Evolutionary conservation across 2,113 vertebrate genomes (phyloP).

Genomic region (Ptilorrhoa leucosticta): DNA sequence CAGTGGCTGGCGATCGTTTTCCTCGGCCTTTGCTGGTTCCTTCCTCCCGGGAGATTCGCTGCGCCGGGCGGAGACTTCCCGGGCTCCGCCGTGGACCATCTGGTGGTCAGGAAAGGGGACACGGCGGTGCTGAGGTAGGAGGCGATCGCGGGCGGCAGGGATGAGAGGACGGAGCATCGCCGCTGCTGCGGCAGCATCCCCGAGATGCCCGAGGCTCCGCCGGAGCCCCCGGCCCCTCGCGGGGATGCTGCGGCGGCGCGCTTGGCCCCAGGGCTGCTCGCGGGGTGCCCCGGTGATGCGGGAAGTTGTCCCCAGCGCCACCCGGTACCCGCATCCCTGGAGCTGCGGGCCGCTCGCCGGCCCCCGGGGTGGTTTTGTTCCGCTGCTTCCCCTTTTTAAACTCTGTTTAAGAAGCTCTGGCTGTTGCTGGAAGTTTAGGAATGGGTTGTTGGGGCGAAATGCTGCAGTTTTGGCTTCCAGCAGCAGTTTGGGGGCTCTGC

Average conservation of each 20-base stretch:
- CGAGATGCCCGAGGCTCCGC: neutral
- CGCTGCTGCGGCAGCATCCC: neutral
- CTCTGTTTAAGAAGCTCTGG: neutral
- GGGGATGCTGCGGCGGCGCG: neutral
- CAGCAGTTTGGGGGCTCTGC: neutral
- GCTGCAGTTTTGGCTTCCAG: neutral
- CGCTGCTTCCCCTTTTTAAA: neutral
- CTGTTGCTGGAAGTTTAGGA: constrained; percentile 40
- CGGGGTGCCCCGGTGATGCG: neutral
- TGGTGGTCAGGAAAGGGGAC: constrained; percentile 96
- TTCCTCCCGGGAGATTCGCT: constrained; percentile 88
- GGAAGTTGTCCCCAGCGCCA: neutral
- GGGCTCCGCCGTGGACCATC: constrained; percentile 84
- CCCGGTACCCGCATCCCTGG: neutral
- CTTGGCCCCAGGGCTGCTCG: neutral
- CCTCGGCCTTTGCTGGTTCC: constrained; percentile 91
- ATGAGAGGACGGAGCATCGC: neutral
- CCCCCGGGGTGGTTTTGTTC: neutral
- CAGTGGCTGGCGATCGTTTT: constrained; percentile 90
- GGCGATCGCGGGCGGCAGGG: neutral
- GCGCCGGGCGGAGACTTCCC: constrained; percentile 93
- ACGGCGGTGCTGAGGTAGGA: constrained; percentile 94
- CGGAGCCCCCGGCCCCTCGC: neutral
- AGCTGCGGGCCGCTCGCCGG: neutral
- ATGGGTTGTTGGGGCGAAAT: neutral